phyloP scores from a whole-genome alignment of 2,888 invertebrate species.

The Oligia strigilis region DNA sequence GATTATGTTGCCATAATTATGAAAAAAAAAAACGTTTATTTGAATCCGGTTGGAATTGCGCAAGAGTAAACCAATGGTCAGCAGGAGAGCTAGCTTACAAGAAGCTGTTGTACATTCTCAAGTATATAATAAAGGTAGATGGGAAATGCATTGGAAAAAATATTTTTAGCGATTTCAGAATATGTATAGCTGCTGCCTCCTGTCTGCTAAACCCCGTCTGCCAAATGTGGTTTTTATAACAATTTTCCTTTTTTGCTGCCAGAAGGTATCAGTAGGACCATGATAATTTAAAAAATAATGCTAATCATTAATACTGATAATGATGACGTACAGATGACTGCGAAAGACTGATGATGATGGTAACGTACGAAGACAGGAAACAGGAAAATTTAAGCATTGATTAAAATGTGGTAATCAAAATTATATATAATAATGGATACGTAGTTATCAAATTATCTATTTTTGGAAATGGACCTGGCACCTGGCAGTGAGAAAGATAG shows the following conservation, averaged over 20 bases:
- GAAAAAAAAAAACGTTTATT: not conserved
- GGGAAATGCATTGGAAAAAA: not conserved
- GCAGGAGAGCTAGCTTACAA: not conserved
- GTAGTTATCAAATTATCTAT: constrained; percentile 11
- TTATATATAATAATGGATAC: not conserved
- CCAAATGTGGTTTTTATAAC: not conserved
- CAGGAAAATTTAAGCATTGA: constrained; percentile 22
- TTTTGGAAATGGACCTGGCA: constrained; percentile 2
- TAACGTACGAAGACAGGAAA: constrained; percentile 1
- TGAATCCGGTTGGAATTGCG: not conserved
- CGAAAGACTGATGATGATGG: not conserved
- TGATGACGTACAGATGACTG: not conserved
- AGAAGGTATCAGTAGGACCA: not conserved
- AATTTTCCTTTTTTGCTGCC: not conserved
- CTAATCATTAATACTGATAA: not conserved
- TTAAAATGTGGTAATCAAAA: constrained; percentile 3
- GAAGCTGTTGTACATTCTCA: not conserved
- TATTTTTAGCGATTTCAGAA: not conserved
- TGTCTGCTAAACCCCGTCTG: not conserved
- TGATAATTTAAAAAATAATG: no score
- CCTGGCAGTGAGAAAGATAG: not conserved
- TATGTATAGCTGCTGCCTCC: not conserved
- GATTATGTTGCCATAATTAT: not conserved
- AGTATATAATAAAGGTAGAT: not conserved
- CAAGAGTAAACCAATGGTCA: not conserved